Evolutionary conservation across 30 jellyfish, hydroid and myxozoan genomes (phyloP).

Genomic region (Pelagia noctiluca): DNA sequence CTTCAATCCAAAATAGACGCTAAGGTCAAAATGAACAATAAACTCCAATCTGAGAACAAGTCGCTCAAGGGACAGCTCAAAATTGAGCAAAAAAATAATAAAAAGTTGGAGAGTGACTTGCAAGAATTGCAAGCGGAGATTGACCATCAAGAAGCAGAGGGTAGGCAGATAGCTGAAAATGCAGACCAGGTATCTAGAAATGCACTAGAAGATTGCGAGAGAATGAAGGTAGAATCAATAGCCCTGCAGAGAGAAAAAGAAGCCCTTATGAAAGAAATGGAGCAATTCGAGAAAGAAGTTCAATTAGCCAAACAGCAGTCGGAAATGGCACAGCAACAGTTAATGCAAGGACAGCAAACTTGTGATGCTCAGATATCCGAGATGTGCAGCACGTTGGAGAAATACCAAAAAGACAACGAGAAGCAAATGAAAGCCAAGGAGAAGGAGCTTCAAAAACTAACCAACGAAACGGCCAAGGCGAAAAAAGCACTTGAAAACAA

Average conservation of each 20-base stretch:
- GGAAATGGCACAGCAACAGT: constrained; percentile 43
- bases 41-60: constrained; percentile 75
- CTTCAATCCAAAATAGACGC: constrained; percentile 61
- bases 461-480: constrained; percentile 38
- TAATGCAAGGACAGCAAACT: constrained; percentile 44
- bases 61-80: constrained; percentile 68
- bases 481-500: constrained; percentile 22
- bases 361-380: constrained; percentile 74
- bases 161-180: neutral
- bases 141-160: neutral
- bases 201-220: neutral
- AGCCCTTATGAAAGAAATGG: constrained; percentile 20
- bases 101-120: constrained; percentile 52
- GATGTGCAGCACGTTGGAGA: constrained; percentile 88
- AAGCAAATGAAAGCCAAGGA: constrained; percentile 79
- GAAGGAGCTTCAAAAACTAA: constrained; percentile 74
- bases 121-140: constrained; percentile 12
- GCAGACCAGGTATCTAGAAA: constrained; percentile 5
- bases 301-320: constrained; percentile 26
- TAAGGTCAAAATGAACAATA: constrained; percentile 65
- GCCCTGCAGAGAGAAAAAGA: constrained; percentile 30
- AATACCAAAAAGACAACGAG: constrained; percentile 88
- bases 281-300: constrained; percentile 36
- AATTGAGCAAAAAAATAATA: constrained; percentile 34
- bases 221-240: constrained; percentile 8